Evolutionary conservation across 2,888 invertebrate genomes (phyloP).

Genomic region (Metallyticus violacea): DNA sequence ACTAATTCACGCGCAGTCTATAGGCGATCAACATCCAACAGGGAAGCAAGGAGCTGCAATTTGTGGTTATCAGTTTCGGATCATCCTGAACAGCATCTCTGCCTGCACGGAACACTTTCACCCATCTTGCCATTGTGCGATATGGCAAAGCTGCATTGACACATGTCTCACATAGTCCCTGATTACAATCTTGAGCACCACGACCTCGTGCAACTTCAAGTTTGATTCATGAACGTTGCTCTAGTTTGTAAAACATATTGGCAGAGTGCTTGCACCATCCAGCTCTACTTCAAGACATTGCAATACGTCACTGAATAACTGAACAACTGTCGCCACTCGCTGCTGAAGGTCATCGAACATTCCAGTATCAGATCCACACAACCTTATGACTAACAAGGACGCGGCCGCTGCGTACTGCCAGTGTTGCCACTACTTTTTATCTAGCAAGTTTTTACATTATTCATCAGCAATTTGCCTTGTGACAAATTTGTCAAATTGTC

Average conservation of each 20-base stretch:
- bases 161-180: no score
- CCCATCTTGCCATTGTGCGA: no score
- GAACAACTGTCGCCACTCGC: not conserved
- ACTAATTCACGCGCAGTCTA: not conserved
- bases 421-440: not conserved
- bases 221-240: not conserved
- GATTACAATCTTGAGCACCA: no score
- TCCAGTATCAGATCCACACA: not conserved
- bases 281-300: not conserved
- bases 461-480: no score
- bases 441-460: no score
- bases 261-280: not conserved
- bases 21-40: not conserved
- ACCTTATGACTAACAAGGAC: not conserved
- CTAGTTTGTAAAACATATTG: not conserved
- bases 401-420: no score
- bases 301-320: not conserved
- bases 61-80: not conserved
- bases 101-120: no score
- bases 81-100: not conserved
- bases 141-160: no score
- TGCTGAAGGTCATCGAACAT: not conserved
- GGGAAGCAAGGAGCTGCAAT: not conserved
- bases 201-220: no score
- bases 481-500: no score